Evolutionary conservation across 1,140 invertebrate genomes (phyloP).

Genomic region (Dendrolimus punctatus): DNA sequence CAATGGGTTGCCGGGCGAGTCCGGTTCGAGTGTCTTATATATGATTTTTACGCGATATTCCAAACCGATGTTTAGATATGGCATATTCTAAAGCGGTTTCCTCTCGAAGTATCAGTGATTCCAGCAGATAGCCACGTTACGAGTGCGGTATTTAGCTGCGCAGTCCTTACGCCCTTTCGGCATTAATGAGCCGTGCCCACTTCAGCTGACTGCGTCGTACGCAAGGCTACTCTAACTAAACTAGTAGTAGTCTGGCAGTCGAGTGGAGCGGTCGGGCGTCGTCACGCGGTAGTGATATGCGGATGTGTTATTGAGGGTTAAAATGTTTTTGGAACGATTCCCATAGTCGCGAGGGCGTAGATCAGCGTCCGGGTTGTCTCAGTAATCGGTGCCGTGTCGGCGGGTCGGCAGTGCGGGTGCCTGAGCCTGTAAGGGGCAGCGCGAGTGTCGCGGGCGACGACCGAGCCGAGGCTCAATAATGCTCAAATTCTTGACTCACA

Average conservation of each 20-base stretch:
- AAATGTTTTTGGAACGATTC: slow-evolving; percentile 55
- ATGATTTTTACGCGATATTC: slow-evolving; percentile 50
- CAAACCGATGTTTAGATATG: slow-evolving; percentile 25
- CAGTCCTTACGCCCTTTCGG: slow-evolving; percentile 55
- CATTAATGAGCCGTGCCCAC: slow-evolving; percentile 66
- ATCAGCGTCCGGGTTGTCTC: slow-evolving; percentile 20
- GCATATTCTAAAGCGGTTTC: slow-evolving; percentile 9
- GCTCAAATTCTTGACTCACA: slow-evolving; percentile 86
- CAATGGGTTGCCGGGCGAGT: slow-evolving; percentile 73
- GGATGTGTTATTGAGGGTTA: slow-evolving; percentile 51
- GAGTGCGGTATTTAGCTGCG: slow-evolving; percentile 39
- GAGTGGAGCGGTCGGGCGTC: slow-evolving; percentile 46
- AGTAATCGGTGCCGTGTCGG: slow-evolving; percentile 6
- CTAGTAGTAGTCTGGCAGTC: slow-evolving; percentile 69
- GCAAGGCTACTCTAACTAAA: slow-evolving; percentile 66
- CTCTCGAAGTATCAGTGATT: too few species aligned
- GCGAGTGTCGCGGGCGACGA: slow-evolving; percentile 36
- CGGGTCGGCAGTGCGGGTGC: slow-evolving; percentile 12
- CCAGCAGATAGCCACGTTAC: slow-evolving; percentile 1
- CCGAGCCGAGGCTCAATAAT: slow-evolving; percentile 70
- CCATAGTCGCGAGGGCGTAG: slow-evolving; percentile 41
- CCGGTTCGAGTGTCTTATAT: slow-evolving; percentile 50
- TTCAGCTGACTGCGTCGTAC: slow-evolving; percentile 74
- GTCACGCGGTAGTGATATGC: slow-evolving; percentile 37
- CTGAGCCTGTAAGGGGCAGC: slow-evolving; percentile 18